Percentiles rank a stretch among this genome's conserved stretches.
Evolutionary conservation across 2,113 vertebrate genomes (phyloP).

Genomic region (Zingel zingel): DNA sequence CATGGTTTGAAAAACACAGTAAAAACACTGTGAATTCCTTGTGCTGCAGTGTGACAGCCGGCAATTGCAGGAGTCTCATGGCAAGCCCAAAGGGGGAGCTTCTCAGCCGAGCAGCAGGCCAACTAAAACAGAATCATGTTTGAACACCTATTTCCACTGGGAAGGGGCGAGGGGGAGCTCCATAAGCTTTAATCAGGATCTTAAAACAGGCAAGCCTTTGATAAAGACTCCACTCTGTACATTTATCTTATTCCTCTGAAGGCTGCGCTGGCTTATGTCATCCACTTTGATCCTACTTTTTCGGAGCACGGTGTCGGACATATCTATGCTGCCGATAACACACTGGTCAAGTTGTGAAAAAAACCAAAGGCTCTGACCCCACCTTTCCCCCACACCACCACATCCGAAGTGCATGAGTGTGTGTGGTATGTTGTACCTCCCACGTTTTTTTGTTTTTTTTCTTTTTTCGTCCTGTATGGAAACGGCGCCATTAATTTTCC

Average conservation of each 20-base stretch:
- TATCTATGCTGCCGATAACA: conserved; percentile 70
- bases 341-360: conserved; percentile 47
- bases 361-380: conserved; percentile 33
- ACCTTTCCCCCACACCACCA: not conserved
- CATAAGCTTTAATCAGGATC: conserved; percentile 79
- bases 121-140: conserved; percentile 84
- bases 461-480: conserved; percentile 35
- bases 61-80: conserved; percentile 67
- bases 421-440: conserved; percentile 52
- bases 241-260: conserved; percentile 80
- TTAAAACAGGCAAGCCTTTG: conserved; percentile 81
- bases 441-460: conserved; percentile 12
- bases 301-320: conserved; percentile 57
- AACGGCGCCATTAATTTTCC: conserved; percentile 71
- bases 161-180: conserved; percentile 32
- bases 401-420: conserved; percentile 19
- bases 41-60: conserved; percentile 64
- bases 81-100: conserved; percentile 66
- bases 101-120: conserved; percentile 71
- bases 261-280: conserved; percentile 77
- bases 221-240: conserved; percentile 72
- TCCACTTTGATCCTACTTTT: conserved; percentile 79
- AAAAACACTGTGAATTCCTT: conserved; percentile 65
- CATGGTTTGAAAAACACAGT: conserved; percentile 61
- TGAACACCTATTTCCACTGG: conserved; percentile 81